phyloP scores from a whole-genome alignment of 1,140 invertebrate species.

The Triops cancriformis region DNA sequence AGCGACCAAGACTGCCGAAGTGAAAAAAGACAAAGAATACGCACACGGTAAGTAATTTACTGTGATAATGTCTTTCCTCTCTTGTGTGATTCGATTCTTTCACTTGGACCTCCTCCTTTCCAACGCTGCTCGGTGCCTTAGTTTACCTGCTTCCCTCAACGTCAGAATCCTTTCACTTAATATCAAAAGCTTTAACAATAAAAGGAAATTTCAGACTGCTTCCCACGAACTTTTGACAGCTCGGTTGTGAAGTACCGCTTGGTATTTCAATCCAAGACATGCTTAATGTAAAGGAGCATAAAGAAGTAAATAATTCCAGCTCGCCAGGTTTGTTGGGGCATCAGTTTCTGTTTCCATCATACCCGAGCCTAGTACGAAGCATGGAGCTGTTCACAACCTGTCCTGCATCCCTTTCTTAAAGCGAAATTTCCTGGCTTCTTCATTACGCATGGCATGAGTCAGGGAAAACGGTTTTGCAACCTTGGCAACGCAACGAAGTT shows the following conservation, averaged over 20 bases:
- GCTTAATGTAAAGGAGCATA: background rate
- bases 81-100: background rate
- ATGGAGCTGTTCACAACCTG: background rate
- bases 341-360: background rate
- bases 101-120: background rate
- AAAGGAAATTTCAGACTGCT: background rate
- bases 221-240: background rate
- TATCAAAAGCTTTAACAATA: too few relatives aligned
- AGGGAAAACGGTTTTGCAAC: background rate
- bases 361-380: background rate
- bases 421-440: background rate
- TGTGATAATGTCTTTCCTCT: too few relatives aligned
- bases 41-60: background rate
- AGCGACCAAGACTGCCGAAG: background rate
- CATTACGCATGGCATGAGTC: background rate
- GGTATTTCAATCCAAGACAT: background rate
- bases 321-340: background rate
- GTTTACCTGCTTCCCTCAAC: background rate
- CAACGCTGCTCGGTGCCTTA: background rate
- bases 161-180: background rate
- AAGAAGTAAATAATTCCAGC: background rate
- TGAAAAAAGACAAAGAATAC: slow-evolving; percentile 5
- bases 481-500: background rate
- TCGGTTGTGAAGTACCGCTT: background rate
- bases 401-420: background rate